Evolutionary conservation across 2,113 vertebrate species (phyloP), one percentile per base, ranked within the genome.

Genomic region (Lamprotornis superbus): DNA sequence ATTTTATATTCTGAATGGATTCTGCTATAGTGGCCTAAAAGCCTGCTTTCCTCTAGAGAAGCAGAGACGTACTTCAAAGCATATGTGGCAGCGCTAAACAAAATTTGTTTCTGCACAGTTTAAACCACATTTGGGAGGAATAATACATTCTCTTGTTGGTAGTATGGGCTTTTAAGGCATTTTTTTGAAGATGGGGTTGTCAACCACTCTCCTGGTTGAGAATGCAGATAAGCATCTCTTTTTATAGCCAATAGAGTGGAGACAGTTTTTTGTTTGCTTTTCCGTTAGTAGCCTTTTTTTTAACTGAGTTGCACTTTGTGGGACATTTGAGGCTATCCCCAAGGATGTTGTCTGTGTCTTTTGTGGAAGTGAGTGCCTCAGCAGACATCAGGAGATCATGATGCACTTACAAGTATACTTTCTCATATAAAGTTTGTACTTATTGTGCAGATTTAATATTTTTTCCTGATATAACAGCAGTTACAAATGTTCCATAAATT

Each of bases 401-500:
- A 81, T 12, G 69, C 86, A 67, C 60, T 96, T 94, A 49, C 68
- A 97, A 96, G 89, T 94, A 92, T 92, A 91, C 83, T 97, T 96
- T 95, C 71, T 95, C 94, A 96, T 95, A 95, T 96, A 91, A 95
- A 95, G 86, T 96, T 95, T 92, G 86, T 94, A 82, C 89, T 96
- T 96, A 96, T 84, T 95, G 84, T 97, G 89, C 87, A 93, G 95
- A 97, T 97, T 97, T 97, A 97, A 96, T 96, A 96, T 97, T 96
- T 95, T 95, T 97, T 91, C 85, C 88, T 94, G 91, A 93, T 96
- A 80, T 94, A 97, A 97, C 93, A 83, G 94, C 94, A 86, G 85
- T 96, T 97, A 97, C 67, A 95, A 97, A 96, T 96, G 96, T 97
- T 97, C 86, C 94, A 97, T 97, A 97, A 97, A 97, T 94, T 91